Percentiles rank a stretch among this genome's conserved stretches.
These are phyloP conservation scores for Rattus rattus DNA, from an alignment of 2,113 vertebrate genomes.

Conservation along the genomic window DNA sequence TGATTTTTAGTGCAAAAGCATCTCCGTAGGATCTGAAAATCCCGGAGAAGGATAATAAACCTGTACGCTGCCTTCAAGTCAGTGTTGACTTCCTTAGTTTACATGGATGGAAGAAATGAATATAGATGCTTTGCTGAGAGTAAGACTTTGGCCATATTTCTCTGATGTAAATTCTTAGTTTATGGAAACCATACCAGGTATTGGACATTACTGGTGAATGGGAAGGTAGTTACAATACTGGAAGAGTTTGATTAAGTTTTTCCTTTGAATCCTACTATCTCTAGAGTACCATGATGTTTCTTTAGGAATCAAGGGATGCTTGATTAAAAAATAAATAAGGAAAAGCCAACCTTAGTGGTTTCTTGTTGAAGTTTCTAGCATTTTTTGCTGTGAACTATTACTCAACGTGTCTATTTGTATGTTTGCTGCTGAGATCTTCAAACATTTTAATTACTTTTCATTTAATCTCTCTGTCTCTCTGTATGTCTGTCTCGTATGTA, in stretches of 20 bases:
- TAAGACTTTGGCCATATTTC: not conserved
- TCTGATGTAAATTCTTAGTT: not conserved
- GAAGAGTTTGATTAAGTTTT: constrained; percentile 49
- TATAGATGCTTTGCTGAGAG: not conserved
- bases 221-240: not conserved
- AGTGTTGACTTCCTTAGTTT: constrained; percentile 51
- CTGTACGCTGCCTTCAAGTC: constrained; percentile 23
- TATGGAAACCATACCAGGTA: not conserved
- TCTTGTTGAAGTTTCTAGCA: not conserved
- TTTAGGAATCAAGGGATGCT: constrained; percentile 32
- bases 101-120: not conserved
- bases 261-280: constrained; percentile 36
- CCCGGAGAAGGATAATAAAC: constrained; percentile 45
- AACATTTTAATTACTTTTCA: not conserved
- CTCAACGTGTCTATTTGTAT: not conserved
- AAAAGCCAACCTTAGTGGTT: constrained; percentile 32
- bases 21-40: constrained; percentile 45
- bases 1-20: constrained; percentile 65
- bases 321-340: constrained; percentile 65
- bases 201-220: constrained; percentile 7
- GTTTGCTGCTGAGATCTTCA: not conserved
- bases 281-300: constrained; percentile 21
- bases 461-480: not conserved
- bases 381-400: constrained; percentile 44
- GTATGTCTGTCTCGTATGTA: not conserved